phyloP scores from a whole-genome alignment of 23 tunicate genomes.

The Trididemnum clinides region DNA sequence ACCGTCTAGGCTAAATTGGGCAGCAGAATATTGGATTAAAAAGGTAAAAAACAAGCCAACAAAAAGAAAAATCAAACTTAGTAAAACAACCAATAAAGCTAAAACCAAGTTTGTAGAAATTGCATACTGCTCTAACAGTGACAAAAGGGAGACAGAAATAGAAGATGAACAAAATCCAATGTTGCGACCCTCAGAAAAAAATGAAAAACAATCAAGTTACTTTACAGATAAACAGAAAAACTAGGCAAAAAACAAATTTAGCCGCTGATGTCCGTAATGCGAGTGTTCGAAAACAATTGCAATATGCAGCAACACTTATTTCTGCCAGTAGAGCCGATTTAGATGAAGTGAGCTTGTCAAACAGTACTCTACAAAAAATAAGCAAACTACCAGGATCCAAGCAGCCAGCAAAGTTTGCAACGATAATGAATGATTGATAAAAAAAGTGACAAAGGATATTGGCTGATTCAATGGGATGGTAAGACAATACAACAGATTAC shows the following conservation, averaged over 20 bases:
- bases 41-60: background rate
- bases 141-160: background rate
- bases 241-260: background rate
- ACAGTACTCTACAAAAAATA: background rate
- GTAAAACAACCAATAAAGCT: background rate
- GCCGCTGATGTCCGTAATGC: background rate
- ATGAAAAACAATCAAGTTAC: background rate
- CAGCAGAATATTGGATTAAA: background rate
- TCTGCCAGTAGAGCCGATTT: background rate
- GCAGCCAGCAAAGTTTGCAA: background rate
- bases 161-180: background rate
- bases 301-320: background rate
- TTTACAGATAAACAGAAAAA: background rate
- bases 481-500: background rate
- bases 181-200: background rate
- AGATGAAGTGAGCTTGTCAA: background rate
- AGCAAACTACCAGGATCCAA: background rate
- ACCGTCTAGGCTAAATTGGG: background rate
- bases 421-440: background rate
- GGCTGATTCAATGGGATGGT: background rate
- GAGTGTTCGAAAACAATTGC: background rate
- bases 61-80: background rate
- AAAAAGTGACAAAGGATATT: background rate
- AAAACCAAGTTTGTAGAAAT: background rate
- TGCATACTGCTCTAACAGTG: background rate